Base-by-base conservation (phyloP, 2,888 invertebrate genomes). In the Drosophila yooni region DNA sequence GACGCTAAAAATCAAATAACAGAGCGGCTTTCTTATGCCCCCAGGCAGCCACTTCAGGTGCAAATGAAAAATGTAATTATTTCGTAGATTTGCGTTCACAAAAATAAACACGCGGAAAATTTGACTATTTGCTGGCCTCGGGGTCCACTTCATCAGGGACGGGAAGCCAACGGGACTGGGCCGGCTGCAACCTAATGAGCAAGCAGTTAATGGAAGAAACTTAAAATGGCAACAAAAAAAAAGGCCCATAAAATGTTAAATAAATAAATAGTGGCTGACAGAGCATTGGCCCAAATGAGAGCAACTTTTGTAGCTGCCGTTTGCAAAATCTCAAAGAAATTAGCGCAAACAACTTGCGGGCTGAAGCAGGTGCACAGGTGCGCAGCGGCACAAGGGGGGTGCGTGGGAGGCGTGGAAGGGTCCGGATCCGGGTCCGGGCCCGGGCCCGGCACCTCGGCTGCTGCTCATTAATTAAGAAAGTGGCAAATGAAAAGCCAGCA, bases 41-140 rank as follows among this genome's bases (percentile, higher is more conserved):
- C 57, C 34, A 57, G 76, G 89, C 79, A 81, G 70, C 77, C 85
- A 88, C 85, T 88, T 83, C 79, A 89, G 88, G 88, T 91, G 91
- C 83, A 89, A 89, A 89, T 88, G 88, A 83, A 85, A 89, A 90
- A 88, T 91, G 88, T 88, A 91, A 91, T 89, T 90, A 88, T 88
- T 89, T 90, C 81, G 77, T 89, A 90, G 83, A 84, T 90, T 84
- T 90, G 81, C 74, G 81, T 84, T 74, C 64, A 75, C 70, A 66
- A 82, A 87, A 90, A 87, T 81, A 83, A 87, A 87, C 77, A 87
- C 70, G 84, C 75, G 73, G 69, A 70, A 78, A 79, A 75, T 77
- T 65, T 70, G 33, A 76, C 79, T 86, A 82, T 87, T 87, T 88
- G 73, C 70, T 60, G 57, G 71, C 70, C 81, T 71, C 60, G 59